Evolutionary conservation across 2,888 invertebrate species (phyloP).

Genomic region (Ophion obscuratus): DNA sequence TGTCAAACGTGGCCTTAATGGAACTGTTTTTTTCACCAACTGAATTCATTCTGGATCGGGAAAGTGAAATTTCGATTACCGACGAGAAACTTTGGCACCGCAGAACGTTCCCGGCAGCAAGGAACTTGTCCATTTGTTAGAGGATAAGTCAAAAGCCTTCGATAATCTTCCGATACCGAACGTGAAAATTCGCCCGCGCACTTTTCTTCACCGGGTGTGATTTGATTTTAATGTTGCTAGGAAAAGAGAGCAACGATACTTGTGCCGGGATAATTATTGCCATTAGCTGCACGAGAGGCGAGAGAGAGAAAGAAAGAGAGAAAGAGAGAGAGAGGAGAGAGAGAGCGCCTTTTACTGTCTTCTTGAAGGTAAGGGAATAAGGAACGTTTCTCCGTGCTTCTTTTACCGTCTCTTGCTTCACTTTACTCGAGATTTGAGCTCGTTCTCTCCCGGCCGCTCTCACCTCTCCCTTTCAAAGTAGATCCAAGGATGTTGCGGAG

Average conservation of each 20-base stretch:
- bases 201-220: slow-evolving; percentile 70
- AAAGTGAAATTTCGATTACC: too few species aligned
- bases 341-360: slow-evolving; percentile 75
- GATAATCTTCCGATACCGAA: neutral
- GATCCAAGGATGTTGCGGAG: slow-evolving; percentile 66
- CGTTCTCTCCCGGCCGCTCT: neutral
- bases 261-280: slow-evolving; percentile 77
- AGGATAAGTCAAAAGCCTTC: neutral
- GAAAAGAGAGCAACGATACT: slow-evolving; percentile 53
- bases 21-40: too few species aligned
- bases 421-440: slow-evolving; percentile 30
- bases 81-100: too few species aligned
- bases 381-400: slow-evolving; percentile 35
- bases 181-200: neutral
- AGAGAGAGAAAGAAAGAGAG: slow-evolving; percentile 70
- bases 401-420: slow-evolving; percentile 38
- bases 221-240: slow-evolving; percentile 80
- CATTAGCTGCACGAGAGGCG: slow-evolving; percentile 80
- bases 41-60: too few species aligned
- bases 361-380: slow-evolving; percentile 61
- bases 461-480: slow-evolving; percentile 19
- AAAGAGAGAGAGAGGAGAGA: slow-evolving; percentile 5
- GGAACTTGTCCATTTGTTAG: neutral
- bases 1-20: too few species aligned
- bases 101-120: too few species aligned